These are phyloP conservation scores for Limnephilus rhombicus DNA, from an alignment of 2,888 invertebrate species.

Conservation along the genomic window DNA sequence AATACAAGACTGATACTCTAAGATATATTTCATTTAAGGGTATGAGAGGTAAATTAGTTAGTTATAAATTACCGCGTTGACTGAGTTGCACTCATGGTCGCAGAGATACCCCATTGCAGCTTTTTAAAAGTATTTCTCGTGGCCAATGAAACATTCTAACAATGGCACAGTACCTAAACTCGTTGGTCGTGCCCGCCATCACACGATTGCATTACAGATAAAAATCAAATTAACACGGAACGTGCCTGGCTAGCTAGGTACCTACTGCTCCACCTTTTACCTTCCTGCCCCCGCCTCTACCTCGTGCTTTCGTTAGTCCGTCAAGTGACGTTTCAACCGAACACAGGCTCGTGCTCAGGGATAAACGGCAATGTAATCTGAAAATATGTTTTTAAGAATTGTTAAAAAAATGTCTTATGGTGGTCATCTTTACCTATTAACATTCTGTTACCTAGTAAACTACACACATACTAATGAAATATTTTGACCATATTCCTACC, in stretches of 20 bases:
- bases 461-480: too few relatives aligned
- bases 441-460: too few relatives aligned
- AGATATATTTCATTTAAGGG: too few relatives aligned
- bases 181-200: constrained; percentile 15
- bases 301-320: not conserved
- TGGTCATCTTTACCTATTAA: too few relatives aligned
- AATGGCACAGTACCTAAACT: not conserved
- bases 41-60: too few relatives aligned
- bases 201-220: constrained; percentile 19
- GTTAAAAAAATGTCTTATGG: too few relatives aligned
- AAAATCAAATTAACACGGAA: constrained; percentile 37
- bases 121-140: not conserved
- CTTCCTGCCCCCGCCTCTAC: not conserved
- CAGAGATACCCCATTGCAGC: not conserved
- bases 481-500: too few relatives aligned
- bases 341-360: not conserved
- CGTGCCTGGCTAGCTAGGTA: not conserved
- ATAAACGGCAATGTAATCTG: not conserved
- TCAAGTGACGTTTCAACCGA: not conserved
- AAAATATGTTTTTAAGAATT: too few relatives aligned
- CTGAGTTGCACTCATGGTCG: too few relatives aligned
- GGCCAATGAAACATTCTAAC: not conserved
- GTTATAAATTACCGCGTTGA: not conserved
- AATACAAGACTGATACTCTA: too few relatives aligned
- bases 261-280: not conserved